These are phyloP conservation scores for Lasioglossum morio DNA, from an alignment of 2,888 invertebrate species.

Conservation along the genomic window DNA sequence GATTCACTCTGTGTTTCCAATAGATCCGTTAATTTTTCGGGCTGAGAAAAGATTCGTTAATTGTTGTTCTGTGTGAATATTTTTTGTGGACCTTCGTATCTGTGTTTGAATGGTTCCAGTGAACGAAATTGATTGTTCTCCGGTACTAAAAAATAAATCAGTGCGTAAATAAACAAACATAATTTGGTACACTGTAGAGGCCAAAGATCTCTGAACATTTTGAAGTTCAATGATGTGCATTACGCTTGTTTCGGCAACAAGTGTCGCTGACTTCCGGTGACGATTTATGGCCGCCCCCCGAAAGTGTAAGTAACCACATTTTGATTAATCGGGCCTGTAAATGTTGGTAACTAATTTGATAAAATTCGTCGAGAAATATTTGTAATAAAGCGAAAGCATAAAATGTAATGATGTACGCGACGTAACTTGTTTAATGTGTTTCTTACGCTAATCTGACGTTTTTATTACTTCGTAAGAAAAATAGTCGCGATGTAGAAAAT, in stretches of 20 bases:
- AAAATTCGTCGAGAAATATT: neutral
- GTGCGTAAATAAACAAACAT: neutral
- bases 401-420: neutral
- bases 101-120: neutral
- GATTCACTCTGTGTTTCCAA: neutral
- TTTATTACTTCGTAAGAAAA: neutral
- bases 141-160: neutral
- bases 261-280: constrained; percentile 2
- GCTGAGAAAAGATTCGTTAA: neutral
- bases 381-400: neutral
- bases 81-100: neutral
- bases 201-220: neutral
- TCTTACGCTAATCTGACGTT: neutral
- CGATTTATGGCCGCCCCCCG: constrained; percentile 23
- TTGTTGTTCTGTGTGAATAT: neutral
- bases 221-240: neutral
- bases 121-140: neutral
- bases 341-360: neutral
- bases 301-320: constrained; percentile 39
- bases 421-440: neutral
- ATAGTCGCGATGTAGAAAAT: neutral
- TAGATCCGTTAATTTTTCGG: neutral
- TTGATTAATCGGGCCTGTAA: neutral
- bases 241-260: neutral
- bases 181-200: neutral